A percentile compares a stretch with the other conserved stretches of the same genome.
Conservation (phyloP, 37 sponge, comb jelly and placozoan genomes). For the Cliona cf. orientalis region DNA sequence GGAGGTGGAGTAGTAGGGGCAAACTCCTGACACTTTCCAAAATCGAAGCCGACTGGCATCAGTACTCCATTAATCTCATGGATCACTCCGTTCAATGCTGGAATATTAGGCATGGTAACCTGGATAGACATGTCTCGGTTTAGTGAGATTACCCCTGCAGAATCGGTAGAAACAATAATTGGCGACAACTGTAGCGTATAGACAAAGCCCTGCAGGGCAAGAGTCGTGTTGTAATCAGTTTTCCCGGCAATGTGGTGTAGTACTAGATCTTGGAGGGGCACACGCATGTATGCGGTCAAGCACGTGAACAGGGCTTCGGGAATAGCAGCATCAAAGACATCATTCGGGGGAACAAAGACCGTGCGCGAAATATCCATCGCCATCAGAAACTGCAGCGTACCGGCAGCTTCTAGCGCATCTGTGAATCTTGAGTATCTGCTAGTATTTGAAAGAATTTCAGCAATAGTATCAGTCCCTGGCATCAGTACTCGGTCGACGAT, state of each 20-base stretch:
- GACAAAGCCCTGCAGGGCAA: background rate
- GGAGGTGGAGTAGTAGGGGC: conserved; percentile 47
- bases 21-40: conserved; percentile 18
- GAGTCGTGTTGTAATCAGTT: conserved; percentile 37
- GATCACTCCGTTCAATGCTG: conserved; percentile 63
- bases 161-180: background rate
- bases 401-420: conserved; percentile 14
- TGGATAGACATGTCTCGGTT: background rate
- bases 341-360: conserved; percentile 47
- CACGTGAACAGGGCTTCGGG: conserved; percentile 32
- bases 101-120: conserved; percentile 17
- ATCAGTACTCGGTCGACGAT: conserved; percentile 52
- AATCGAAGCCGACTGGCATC: conserved; percentile 27
- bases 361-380: conserved; percentile 26
- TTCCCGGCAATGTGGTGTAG: conserved; percentile 37
- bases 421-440: conserved; percentile 15
- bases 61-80: conserved; percentile 28
- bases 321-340: conserved; percentile 13
- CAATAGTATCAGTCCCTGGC: conserved; percentile 33
- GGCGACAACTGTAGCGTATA: conserved; percentile 14
- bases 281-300: conserved; percentile 21
- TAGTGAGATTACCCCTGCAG: background rate
- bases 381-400: conserved; percentile 31
- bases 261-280: conserved; percentile 34
- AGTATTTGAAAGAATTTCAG: conserved; percentile 12